Conservation (phyloP, 2,888 invertebrate genomes). For the Gryllus longicercus region DNA sequence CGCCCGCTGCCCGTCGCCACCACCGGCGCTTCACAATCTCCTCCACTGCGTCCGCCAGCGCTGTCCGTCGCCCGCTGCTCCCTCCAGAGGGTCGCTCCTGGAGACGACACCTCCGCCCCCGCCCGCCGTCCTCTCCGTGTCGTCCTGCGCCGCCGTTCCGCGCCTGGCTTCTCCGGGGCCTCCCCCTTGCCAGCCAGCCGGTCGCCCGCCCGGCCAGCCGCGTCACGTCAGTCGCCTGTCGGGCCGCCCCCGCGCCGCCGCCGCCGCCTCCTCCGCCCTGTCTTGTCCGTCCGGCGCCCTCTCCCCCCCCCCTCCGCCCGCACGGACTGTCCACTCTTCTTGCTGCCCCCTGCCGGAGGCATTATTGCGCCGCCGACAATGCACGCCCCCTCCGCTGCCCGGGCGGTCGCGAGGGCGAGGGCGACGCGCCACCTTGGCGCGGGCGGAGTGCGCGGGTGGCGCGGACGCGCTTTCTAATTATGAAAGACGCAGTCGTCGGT, state of each 20-base stretch:
- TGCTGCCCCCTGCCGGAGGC: neutral
- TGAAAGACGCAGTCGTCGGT: slow-evolving; percentile 34
- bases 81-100: slow-evolving; percentile 25
- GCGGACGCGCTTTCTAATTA: slow-evolving; percentile 42
- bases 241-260: slow-evolving; percentile 24
- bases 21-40: too few species aligned
- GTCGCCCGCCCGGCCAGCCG: slow-evolving; percentile 26
- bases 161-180: neutral
- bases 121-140: neutral
- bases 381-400: neutral
- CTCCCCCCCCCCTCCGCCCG: neutral
- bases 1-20: too few species aligned
- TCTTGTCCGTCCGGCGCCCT: neutral
- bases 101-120: slow-evolving; percentile 29
- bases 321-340: slow-evolving; percentile 11
- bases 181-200: neutral
- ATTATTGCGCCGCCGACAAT: slow-evolving; percentile 22
- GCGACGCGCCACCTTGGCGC: neutral
- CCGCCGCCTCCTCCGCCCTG: neutral
- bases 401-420: slow-evolving; percentile 3
- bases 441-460: neutral
- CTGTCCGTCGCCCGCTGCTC: neutral
- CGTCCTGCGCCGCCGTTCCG: neutral
- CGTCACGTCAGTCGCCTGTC: slow-evolving; percentile 28
- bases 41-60: neutral